Evolutionary conservation across 35 echinoderm and acorn worm genomes (phyloP), one percentile per base, ranked within the genome.

Genomic region (Lytechinus pictus): DNA sequence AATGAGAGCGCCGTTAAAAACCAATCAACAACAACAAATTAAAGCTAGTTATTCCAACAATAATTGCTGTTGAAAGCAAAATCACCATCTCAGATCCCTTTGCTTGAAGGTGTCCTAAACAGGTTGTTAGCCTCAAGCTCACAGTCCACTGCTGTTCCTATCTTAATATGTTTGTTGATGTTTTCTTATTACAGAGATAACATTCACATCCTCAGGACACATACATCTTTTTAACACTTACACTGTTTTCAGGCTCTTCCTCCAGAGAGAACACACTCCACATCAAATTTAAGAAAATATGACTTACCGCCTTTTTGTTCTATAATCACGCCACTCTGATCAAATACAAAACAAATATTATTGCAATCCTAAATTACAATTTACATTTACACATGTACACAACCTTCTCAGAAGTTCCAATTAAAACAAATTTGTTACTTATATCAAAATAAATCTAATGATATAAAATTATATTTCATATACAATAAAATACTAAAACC

Each of bases 281-380:
- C 16, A 79, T 79, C 66, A 24, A 79, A 79, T 79, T 60, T 79
- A 79, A 79, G 66, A 79, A 79, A 79, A 79, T 79, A 79, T n/a
- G 66, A 79, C 21, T 79, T 79, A 79, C 66, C 66, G 66, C 66
- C 66, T 24, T 79, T 24, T 79, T 24, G 66, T 79, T 24, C 66
- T 79, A 24, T 24, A 3, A 8, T 16, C 66, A 79, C 21, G 14
- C 21, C 21, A 79, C 19, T 79, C 19, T 6, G n/a, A 79, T 9
- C 4, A 44, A 1, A 44, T 44, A 44, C 33, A 79, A 19, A 79
- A 71, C 16, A 79, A 79, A 24, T 79, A 24, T 79, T 79, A 79
- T 79, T 79, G 66, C 66, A 79, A 24, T 79, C n/a, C 66, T 79
- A 79, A 4, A 16, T 7, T 24, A 71, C 19, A 79, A 79, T n/a